Percentiles rank a stretch among this genome's conserved stretches.
phyloP scores from a whole-genome alignment of 92 coral and sea anemone species.

The Siderastrea siderea region DNA sequence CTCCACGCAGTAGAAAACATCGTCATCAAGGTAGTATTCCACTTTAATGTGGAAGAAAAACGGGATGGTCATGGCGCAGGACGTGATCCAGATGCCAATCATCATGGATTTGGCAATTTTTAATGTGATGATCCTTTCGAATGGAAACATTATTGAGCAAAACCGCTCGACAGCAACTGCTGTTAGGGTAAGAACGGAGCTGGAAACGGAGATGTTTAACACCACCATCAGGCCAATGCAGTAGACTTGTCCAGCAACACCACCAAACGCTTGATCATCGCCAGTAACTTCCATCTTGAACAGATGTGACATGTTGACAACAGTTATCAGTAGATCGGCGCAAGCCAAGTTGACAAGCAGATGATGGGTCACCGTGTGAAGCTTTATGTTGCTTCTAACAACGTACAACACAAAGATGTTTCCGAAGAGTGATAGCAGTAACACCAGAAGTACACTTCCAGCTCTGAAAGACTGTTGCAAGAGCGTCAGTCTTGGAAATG shows the following conservation, averaged over 20 bases:
- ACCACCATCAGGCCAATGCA: conserved; percentile 28
- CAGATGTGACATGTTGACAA: conserved; percentile 40
- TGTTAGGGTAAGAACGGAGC: conserved; percentile 72
- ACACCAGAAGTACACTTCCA: conserved; percentile 11
- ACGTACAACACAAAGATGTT: conserved; percentile 44
- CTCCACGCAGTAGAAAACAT: conserved; percentile 66
- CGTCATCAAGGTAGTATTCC: conserved; percentile 21
- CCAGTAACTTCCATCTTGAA: conserved; percentile 36
- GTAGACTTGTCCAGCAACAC: conserved; percentile 30
- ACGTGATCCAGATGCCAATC: conserved; percentile 54
- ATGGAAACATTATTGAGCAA: conserved; percentile 75
- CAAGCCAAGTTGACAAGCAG: conserved; percentile 37
- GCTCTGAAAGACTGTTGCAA: conserved; percentile 19
- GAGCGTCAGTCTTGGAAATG: conserved; percentile 20
- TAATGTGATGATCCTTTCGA: conserved; percentile 61
- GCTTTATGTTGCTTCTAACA: conserved; percentile 28
- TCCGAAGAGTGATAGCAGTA: conserved; percentile 20
- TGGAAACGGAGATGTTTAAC: conserved; percentile 53
- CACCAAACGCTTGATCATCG: conserved; percentile 31
- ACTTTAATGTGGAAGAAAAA: conserved; percentile 70
- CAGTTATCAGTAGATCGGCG: conserved; percentile 48
- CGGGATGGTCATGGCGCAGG: conserved; percentile 67
- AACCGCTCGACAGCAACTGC: conserved; percentile 79
- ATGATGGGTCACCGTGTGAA: conserved; percentile 48
- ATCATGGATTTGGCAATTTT: conserved; percentile 48